These are phyloP conservation scores for Astropecten irregularis DNA, from an alignment of 53 echinoderm and acorn worm genomes.

Conservation along the genomic window DNA sequence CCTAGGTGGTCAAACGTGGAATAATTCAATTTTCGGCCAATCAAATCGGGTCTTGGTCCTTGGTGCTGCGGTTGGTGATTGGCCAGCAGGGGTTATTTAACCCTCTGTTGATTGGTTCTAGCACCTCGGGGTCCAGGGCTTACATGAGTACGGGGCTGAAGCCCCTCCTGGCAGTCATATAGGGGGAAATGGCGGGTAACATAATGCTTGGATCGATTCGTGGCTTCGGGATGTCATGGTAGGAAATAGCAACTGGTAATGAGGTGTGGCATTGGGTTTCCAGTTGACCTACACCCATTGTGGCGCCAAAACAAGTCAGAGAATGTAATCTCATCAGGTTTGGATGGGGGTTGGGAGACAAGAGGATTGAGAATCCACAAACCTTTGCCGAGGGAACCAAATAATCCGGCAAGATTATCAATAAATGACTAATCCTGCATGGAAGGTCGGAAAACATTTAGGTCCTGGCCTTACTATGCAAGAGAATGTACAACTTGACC, in stretches of 20 bases:
- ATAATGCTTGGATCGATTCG: slow-evolving; percentile 32
- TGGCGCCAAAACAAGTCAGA: background rate
- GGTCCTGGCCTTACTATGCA: no score
- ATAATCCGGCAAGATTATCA: no score
- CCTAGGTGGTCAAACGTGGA: slow-evolving; percentile 24
- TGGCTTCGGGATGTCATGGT: slow-evolving; percentile 29
- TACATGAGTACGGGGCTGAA: background rate
- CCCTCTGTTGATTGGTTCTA: slow-evolving; percentile 14
- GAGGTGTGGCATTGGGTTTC: slow-evolving; percentile 35
- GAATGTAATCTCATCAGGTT: no score
- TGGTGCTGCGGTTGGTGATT: slow-evolving; percentile 17
- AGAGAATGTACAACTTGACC: no score
- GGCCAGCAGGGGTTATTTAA: slow-evolving; percentile 50
- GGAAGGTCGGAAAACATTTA: no score
- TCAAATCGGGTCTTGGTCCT: background rate
- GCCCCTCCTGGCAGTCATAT: background rate
- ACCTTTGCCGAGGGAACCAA: no score
- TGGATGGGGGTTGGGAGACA: no score
- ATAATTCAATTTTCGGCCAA: slow-evolving; percentile 48
- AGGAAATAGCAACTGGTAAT: slow-evolving; percentile 31
- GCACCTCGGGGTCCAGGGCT: slow-evolving; percentile 6
- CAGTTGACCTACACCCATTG: background rate
- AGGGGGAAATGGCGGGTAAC: slow-evolving; percentile 7
- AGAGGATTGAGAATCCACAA: no score
- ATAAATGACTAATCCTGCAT: no score